Conservation (phyloP, 2,797 vertebrate species). For the Artibeus jamaicensis region DNA sequence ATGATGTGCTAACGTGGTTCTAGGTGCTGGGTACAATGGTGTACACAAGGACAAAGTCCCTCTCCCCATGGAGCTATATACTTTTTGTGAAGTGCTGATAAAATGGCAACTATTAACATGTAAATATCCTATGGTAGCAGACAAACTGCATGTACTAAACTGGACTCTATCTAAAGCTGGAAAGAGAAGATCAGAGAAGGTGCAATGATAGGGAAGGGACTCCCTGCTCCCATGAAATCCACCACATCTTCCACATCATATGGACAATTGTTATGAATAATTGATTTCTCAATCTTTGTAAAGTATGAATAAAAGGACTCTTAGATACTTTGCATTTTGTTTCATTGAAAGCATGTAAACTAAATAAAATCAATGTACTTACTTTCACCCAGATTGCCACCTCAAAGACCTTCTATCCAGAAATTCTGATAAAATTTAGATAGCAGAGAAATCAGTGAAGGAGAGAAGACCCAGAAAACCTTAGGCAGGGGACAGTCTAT, state of each 20-base stretch:
- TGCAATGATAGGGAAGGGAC: fast-evolving
- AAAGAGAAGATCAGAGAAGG: neutral
- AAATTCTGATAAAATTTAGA: constrained; percentile 30
- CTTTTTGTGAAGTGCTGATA: neutral
- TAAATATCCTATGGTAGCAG: neutral
- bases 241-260: neutral
- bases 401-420: neutral
- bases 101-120: neutral
- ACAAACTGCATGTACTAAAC: neutral
- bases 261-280: neutral
- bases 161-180: neutral
- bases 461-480: neutral
- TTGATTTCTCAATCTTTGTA: neutral
- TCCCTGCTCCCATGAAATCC: neutral
- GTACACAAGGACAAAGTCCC: neutral
- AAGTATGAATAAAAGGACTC: neutral
- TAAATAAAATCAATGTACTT: neutral
- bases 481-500: neutral
- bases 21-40: neutral
- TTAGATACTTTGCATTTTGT: neutral
- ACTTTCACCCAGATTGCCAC: neutral
- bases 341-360: neutral
- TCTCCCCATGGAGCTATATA: neutral
- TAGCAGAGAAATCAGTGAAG: neutral
- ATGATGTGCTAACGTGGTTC: neutral